Evolutionary conservation across 1,140 invertebrate genomes (phyloP).

Genomic region (Pseudomyrmex dendroicus): DNA sequence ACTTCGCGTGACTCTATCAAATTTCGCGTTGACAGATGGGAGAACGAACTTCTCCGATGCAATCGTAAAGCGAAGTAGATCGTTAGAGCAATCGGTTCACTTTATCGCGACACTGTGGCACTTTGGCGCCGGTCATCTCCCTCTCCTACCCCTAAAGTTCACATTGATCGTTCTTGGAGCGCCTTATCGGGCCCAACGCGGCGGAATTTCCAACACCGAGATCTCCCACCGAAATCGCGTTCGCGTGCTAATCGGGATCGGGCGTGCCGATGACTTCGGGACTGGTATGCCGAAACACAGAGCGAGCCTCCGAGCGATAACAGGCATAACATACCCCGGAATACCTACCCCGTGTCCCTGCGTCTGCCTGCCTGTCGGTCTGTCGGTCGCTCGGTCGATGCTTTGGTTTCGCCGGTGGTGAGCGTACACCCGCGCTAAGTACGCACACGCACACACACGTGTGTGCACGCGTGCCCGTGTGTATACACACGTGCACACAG

Average conservation of each 20-base stretch:
- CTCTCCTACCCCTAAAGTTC: neutral
- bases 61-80: constrained; percentile 42
- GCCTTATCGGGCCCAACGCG: constrained; percentile 11
- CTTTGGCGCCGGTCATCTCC: neutral
- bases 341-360: constrained; percentile 78
- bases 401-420: constrained; percentile 81
- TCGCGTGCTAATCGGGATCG: constrained; percentile 33
- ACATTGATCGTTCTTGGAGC: constrained; percentile 18
- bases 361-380: constrained; percentile 75
- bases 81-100: constrained; percentile 36
- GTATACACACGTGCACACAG: constrained; percentile 11
- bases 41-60: constrained; percentile 13
- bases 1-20: constrained; percentile 36
- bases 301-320: constrained; percentile 67
- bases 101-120: constrained; percentile 20
- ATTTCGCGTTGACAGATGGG: constrained; percentile 7
- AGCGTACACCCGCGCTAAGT: constrained; percentile 48
- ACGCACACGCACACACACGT: constrained; percentile 23
- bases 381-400: constrained; percentile 82
- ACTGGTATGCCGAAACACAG: constrained; percentile 42
- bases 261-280: constrained; percentile 23
- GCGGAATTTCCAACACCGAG: constrained; percentile 1
- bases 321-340: constrained; percentile 72
- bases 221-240: constrained; percentile 8
- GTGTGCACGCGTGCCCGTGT: constrained; percentile 16